phyloP scores from a whole-genome alignment of 2,113 vertebrate species.

The Patagioenas fasciata region DNA sequence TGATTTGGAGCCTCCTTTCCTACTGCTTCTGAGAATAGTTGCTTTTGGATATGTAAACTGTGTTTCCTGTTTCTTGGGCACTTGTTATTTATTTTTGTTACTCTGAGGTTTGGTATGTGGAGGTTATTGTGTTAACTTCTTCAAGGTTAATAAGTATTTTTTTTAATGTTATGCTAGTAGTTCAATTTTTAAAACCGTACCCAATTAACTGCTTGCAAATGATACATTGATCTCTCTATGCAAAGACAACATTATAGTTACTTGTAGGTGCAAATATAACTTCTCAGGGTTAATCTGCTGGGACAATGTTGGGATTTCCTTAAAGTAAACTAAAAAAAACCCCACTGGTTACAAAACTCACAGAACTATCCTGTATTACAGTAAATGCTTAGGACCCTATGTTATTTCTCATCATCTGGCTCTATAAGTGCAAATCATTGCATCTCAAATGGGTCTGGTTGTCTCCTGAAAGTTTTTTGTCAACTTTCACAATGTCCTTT shows the following conservation, averaged over 20 bases:
- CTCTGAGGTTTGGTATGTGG: not conserved
- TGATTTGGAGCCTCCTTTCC: not conserved
- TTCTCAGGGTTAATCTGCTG: not conserved
- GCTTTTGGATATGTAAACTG: not conserved
- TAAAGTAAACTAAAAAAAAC: not conserved
- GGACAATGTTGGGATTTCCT: not conserved
- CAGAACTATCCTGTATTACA: not conserved
- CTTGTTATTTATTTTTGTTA: constrained; percentile 5
- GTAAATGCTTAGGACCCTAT: not conserved
- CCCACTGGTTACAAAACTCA: not conserved
- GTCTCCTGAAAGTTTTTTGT: not conserved
- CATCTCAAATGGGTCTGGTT: not conserved
- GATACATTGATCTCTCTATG: not conserved
- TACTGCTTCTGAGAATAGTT: not conserved
- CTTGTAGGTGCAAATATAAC: not conserved
- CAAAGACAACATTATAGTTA: not conserved
- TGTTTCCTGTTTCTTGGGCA: constrained; percentile 1
- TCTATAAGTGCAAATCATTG: not conserved
- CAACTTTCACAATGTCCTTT: not conserved
- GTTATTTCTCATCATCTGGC: not conserved
- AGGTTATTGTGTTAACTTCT: not conserved
- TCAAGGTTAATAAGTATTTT: not conserved
- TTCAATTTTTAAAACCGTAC: not conserved
- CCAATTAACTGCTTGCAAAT: not conserved
- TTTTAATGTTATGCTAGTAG: not conserved